Evolutionary conservation across 2,797 vertebrate genomes (phyloP).

Genomic region (Parauchenoglanis ngamensis): DNA sequence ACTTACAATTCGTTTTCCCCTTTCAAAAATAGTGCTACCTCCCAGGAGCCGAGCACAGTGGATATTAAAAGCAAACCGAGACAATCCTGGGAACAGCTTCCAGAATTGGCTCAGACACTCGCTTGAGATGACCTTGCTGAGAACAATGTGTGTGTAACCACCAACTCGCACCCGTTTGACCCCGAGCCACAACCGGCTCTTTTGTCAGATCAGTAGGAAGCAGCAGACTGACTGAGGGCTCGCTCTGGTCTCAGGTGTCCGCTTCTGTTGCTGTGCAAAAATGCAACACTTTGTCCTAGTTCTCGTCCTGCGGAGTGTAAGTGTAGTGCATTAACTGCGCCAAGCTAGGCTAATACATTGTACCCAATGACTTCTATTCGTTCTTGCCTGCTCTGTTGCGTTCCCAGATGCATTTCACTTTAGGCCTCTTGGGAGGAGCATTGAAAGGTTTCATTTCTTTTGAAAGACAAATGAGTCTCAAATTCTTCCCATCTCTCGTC

Average conservation of each 20-base stretch:
- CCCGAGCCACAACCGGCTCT: slow-evolving; percentile 7
- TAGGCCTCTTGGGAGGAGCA: slow-evolving; percentile 44
- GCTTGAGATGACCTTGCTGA: slow-evolving; percentile 26
- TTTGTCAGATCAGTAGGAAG: slow-evolving; percentile 38
- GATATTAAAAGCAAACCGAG: slow-evolving; percentile 39
- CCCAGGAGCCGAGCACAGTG: slow-evolving; percentile 31
- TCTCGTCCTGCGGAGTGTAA: slow-evolving; percentile 37
- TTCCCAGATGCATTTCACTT: slow-evolving; percentile 34
- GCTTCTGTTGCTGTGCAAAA: slow-evolving; percentile 45
- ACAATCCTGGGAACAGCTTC: slow-evolving; percentile 49
- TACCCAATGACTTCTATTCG: slow-evolving; percentile 51
- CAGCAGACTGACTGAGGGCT: neutral
- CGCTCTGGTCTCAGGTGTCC: slow-evolving; percentile 35
- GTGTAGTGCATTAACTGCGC: slow-evolving; percentile 33
- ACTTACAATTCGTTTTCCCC: slow-evolving; percentile 1
- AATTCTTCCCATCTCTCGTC: neutral
- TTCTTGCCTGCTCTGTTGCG: slow-evolving; percentile 42
- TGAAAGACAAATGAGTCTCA: slow-evolving; percentile 44
- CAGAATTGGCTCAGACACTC: slow-evolving; percentile 27
- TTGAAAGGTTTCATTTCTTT: slow-evolving; percentile 47
- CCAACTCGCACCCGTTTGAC: slow-evolving; percentile 24
- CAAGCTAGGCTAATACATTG: slow-evolving; percentile 5
- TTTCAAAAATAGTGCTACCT: slow-evolving; percentile 35
- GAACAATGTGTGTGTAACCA: slow-evolving; percentile 39
- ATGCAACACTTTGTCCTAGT: slow-evolving; percentile 49